Conservation (phyloP, 2,797 vertebrate genomes). For the Hydrocynus forskahlii region DNA sequence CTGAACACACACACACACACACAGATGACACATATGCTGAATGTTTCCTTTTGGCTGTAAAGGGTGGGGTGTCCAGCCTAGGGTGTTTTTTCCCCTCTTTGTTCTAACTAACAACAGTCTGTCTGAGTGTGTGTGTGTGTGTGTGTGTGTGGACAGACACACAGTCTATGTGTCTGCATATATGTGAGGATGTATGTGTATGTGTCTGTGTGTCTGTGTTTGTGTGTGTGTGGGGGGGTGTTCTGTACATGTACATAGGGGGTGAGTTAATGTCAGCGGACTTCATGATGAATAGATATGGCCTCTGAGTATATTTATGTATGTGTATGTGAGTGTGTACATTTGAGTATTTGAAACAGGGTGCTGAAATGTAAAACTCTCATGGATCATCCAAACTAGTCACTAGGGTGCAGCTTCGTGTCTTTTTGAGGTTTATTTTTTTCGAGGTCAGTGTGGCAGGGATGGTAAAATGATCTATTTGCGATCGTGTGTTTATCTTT, state of each 20-base stretch:
- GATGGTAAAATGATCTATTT: no score
- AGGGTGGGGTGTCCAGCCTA: slow-evolving; percentile 56
- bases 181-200: no score
- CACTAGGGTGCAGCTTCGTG: no score
- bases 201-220: slow-evolving; percentile 23
- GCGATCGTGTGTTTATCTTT: no score
- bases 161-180: slow-evolving; percentile 42
- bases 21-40: slow-evolving; percentile 43
- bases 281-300: slow-evolving; percentile 47
- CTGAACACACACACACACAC: slow-evolving; percentile 6
- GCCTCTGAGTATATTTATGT: no score
- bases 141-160: not conserved
- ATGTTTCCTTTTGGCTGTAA: slow-evolving; percentile 58
- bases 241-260: slow-evolving; percentile 61
- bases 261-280: slow-evolving; percentile 63
- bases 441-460: no score
- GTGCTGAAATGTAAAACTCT: no score
- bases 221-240: not conserved
- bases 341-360: no score
- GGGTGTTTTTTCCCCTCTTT: slow-evolving; percentile 71
- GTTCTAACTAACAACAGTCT: slow-evolving; percentile 55
- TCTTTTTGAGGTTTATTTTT: no score
- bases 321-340: no score
- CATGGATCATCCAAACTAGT: no score
- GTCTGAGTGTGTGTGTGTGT: slow-evolving; percentile 22